Evolutionary conservation across 1,140 invertebrate species (phyloP), one percentile per base, ranked within the genome.

Genomic region (Drosophila setifemur): DNA sequence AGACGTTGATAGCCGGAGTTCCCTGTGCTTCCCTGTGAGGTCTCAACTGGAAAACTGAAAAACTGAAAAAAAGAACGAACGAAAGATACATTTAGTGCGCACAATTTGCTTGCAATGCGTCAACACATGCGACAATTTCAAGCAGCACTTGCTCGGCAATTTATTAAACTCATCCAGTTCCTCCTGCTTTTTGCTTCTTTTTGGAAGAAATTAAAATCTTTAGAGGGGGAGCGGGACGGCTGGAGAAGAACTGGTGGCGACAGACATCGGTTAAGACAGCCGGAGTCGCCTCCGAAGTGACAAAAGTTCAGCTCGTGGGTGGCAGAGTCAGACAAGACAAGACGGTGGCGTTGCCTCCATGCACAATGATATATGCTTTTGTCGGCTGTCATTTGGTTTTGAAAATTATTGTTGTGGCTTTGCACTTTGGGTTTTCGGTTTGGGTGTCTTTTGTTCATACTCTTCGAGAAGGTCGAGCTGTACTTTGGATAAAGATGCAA

Each of bases 251-350:
- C n/a, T n/a, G 28, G 50, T 43, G 60, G 47, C 35, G 45, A 69
- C 48, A 85, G 79, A 79, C 79, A 58, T 50, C 54, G 74, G 69
- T 70, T 71, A 85, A 83, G 79, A 74, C 81, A 85, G 42, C 64
- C 52, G 67, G 81, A 71, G 71, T 79, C 81, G 81, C 74, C 81
- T 79, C 77, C 67, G 55, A 79, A 83, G 74, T 79, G 75, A 79
- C 71, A 85, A 85, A 86, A 85, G 81, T 83, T 85, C 79, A 83
- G 79, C 75, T 79, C 79, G 81, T 83, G 81, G 79, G 79, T 83
- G 79, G 81, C 75, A 72, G 35, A 83, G 75, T 69, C 81, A 83
- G 79, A 79, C 70, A 82, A 83, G 79, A 79, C 70, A 82, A 70
- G 63, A 54, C 72, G 60, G 47, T 64, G 37, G 47, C 43, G 40